Conservation (phyloP, 2,113 vertebrate genomes). For the Ochotona curzoniae region DNA sequence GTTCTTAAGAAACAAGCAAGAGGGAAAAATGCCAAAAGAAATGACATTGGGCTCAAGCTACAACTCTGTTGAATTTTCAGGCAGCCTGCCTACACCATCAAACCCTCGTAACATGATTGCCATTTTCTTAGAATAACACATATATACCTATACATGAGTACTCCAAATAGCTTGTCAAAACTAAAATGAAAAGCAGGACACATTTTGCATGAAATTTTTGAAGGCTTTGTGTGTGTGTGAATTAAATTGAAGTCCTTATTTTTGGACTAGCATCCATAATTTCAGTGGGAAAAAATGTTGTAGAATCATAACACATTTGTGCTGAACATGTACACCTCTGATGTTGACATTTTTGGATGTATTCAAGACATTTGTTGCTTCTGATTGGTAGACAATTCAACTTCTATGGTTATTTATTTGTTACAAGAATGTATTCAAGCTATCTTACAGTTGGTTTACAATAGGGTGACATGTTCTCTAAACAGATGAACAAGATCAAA, state of each 20-base stretch:
- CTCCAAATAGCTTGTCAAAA: too few species aligned
- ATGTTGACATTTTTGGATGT: neutral
- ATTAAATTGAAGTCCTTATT: too few species aligned
- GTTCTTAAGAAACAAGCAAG: neutral
- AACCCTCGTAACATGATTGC: neutral
- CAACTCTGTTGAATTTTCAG: neutral
- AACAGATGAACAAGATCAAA: neutral
- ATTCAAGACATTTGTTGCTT: neutral
- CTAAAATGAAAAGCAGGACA: too few species aligned
- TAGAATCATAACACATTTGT: neutral
- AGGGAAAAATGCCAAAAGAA: neutral
- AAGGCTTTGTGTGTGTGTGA: too few species aligned
- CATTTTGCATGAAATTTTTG: too few species aligned
- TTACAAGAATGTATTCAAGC: neutral
- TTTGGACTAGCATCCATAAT: neutral
- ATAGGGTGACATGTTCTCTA: neutral
- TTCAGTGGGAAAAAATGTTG: neutral
- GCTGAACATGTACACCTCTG: neutral
- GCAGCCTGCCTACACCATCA: neutral
- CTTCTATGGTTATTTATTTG: neutral
- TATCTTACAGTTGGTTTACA: neutral
- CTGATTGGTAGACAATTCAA: neutral
- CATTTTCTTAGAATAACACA: neutral
- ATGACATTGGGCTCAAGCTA: neutral
- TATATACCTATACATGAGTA: too few species aligned